Evolutionary conservation across 2,797 vertebrate genomes (phyloP).

Genomic region (Alca torda): DNA sequence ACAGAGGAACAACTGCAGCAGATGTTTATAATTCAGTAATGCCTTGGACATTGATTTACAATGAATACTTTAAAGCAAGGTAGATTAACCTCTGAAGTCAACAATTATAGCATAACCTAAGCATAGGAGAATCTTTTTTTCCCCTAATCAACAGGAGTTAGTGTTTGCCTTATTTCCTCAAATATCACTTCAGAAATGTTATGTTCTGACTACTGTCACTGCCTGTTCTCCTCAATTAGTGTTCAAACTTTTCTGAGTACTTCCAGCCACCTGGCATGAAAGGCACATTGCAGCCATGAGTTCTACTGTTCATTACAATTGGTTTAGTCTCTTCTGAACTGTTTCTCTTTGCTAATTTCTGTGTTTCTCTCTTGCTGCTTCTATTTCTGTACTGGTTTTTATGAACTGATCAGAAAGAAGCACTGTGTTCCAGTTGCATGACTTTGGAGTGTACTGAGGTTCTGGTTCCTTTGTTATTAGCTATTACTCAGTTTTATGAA

Average conservation of each 20-base stretch:
- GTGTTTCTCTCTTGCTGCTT: not conserved
- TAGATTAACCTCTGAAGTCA: not conserved
- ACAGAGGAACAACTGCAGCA: slow-evolving; percentile 1
- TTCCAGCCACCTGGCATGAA: not conserved
- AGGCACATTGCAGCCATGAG: not conserved
- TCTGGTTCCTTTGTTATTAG: not conserved
- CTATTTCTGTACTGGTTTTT: not conserved
- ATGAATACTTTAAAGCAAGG: not conserved
- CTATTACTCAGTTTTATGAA: not conserved
- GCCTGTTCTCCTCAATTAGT: not conserved
- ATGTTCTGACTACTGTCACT: not conserved
- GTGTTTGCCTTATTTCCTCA: not conserved
- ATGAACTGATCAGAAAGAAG: not conserved
- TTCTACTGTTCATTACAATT: not conserved
- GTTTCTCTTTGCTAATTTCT: not conserved
- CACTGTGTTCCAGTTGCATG: not conserved
- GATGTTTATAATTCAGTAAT: slow-evolving; percentile 10
- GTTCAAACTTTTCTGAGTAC: not conserved
- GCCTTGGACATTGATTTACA: not conserved
- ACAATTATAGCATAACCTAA: not conserved
- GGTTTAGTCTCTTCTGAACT: not conserved
- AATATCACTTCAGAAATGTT: not conserved
- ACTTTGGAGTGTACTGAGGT: not conserved
- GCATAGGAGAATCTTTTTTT: not conserved
- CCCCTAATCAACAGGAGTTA: not conserved